A percentile compares a stretch with the other conserved stretches of the same genome.
Conservation (phyloP, 2,113 vertebrate species). For the Gavialis gangeticus region DNA sequence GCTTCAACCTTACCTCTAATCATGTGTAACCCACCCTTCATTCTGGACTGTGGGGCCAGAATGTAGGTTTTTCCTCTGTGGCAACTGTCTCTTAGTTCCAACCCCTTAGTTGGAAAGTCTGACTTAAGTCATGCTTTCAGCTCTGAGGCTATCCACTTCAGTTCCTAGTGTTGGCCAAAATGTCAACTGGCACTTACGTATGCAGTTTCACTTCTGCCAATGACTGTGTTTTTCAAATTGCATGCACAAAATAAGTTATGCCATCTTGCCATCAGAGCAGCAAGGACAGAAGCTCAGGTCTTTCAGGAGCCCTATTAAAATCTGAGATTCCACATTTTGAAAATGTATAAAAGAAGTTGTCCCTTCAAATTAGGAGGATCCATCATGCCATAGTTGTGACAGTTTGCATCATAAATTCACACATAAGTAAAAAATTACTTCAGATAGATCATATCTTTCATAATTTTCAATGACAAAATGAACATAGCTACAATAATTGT, state of each 20-base stretch:
- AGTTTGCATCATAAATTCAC: conserved; percentile 33
- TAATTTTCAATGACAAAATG: conserved; percentile 21
- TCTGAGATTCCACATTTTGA: not conserved
- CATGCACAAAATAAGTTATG: not conserved
- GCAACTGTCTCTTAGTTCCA: not conserved
- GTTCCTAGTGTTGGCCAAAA: not conserved
- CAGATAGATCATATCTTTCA: not conserved
- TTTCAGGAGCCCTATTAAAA: not conserved
- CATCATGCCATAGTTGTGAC: not conserved
- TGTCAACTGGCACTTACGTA: not conserved
- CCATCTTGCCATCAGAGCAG: not conserved
- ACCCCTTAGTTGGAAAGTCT: not conserved
- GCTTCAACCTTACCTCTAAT: not conserved
- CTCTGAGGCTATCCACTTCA: not conserved
- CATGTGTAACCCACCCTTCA: not conserved
- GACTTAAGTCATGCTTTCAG: not conserved
- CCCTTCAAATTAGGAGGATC: not conserved
- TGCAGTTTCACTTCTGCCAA: not conserved
- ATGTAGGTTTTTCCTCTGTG: not conserved
- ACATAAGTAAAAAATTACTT: not conserved
- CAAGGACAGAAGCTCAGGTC: not conserved
- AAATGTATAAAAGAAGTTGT: not conserved
- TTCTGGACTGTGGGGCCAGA: not conserved
- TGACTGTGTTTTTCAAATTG: not conserved
- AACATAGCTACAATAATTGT: not conserved